Conservation (phyloP, 2,888 invertebrate species). For the Chrysolina oricalcia region DNA sequence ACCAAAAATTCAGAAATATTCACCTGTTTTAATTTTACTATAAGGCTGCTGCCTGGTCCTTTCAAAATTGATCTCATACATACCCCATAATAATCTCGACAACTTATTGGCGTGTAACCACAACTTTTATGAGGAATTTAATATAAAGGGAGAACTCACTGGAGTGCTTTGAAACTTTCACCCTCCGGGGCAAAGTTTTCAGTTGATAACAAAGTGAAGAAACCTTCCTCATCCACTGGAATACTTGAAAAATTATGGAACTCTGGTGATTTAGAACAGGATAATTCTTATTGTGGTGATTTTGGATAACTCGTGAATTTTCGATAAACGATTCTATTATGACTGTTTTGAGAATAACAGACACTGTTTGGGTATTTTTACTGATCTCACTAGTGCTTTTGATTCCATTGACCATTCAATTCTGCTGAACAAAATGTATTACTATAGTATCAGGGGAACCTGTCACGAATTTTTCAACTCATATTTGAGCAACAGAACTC, state of each 20-base stretch:
- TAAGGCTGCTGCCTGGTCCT: too few species aligned
- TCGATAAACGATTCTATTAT: not conserved
- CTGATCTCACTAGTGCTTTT: too few species aligned
- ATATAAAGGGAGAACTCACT: slow-evolving; percentile 19
- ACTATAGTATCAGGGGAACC: too few species aligned
- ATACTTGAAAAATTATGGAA: slow-evolving; percentile 27
- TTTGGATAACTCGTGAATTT: not conserved
- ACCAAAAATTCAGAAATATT: too few species aligned
- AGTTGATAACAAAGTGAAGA: slow-evolving; percentile 27
- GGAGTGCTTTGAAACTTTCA: slow-evolving; percentile 20
- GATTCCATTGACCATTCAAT: too few species aligned
- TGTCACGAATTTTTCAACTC: too few species aligned
- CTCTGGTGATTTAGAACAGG: not conserved
- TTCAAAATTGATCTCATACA: not conserved
- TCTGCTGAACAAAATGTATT: too few species aligned
- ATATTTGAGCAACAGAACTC: too few species aligned
- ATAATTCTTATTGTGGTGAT: slow-evolving; percentile 7
- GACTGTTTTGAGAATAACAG: too few species aligned
- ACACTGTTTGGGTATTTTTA: too few species aligned
- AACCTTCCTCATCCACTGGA: not conserved
- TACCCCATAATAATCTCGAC: not conserved
- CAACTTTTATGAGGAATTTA: slow-evolving; percentile 28
- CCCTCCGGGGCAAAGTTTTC: slow-evolving; percentile 20
- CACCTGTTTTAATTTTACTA: too few species aligned
- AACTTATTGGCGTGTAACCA: slow-evolving; percentile 17